Evolutionary conservation across 2,888 invertebrate species (phyloP).

Genomic region (Spatulosminthurus flaviceps): DNA sequence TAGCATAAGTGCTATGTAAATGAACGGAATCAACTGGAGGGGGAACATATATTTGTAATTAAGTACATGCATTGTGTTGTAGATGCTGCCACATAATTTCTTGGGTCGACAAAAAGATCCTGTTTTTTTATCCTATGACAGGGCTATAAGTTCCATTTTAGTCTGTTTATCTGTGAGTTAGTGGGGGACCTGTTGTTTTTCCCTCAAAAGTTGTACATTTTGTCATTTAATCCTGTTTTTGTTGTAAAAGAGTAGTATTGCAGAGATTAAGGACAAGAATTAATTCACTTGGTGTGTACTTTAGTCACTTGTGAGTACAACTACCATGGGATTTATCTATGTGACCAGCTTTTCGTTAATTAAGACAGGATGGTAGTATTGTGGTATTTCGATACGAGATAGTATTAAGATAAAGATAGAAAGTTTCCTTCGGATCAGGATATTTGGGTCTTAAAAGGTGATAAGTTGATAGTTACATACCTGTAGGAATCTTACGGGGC

Average conservation of each 20-base stretch:
- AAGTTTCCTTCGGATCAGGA: not conserved
- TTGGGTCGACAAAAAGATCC: too few species aligned
- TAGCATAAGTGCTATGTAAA: too few species aligned
- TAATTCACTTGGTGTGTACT: constrained; percentile 17
- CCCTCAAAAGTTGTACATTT: not conserved
- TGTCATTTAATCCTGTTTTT: constrained; percentile 18
- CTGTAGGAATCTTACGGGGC: too few species aligned
- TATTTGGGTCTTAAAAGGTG: not conserved
- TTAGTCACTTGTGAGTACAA: not conserved
- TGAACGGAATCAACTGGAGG: too few species aligned
- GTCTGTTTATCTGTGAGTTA: not conserved
- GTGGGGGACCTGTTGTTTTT: not conserved
- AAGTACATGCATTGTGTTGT: too few species aligned
- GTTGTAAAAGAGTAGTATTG: constrained; percentile 1
- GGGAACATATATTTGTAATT: too few species aligned
- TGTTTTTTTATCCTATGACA: not conserved
- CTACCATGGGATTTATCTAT: not conserved
- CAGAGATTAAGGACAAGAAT: constrained; percentile 18
- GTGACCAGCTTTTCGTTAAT: constrained; percentile 25
- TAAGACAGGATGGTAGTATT: constrained; percentile 5
- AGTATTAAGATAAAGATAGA: not conserved
- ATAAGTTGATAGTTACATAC: not conserved
- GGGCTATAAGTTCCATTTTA: not conserved
- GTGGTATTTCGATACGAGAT: not conserved
- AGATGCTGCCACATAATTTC: too few species aligned